Evolutionary conservation across 2,113 vertebrate genomes (phyloP), one percentile per base, ranked within the genome.

Genomic region (Pyxicephalus adspersus): DNA sequence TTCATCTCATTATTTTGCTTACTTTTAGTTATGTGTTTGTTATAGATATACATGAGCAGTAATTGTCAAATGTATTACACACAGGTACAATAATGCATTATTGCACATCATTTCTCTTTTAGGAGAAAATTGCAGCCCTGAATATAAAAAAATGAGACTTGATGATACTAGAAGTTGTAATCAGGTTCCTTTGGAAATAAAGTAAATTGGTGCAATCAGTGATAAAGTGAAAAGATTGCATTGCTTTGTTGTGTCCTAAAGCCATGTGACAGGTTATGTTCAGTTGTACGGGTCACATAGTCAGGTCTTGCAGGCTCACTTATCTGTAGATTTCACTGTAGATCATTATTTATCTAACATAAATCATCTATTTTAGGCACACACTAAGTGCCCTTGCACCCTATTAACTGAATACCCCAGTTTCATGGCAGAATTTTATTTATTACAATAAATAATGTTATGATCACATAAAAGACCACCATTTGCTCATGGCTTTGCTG

Each of bases 141-240:
- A 89, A 89, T 92, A 89, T 92, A 93, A 94, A 92, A 92, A 94
- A 93, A 92, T 93, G 91, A 92, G 90, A 88, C 88, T 90, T 91
- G 92, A 91, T 91, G 87, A 91, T 88, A 77, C 86, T 85, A 89
- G 57, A 83, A 90, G 86, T 90, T 86, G 89, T 90, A 91, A 92
- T 92, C 89, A 93, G 91, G 89, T 86, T 88, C 90, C 89, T 92
- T 90, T 89, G 90, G 91, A 87, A 92, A 87, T 83, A 84, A 86
- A 83, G 86, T 90, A 91, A 92, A 92, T 89, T 88, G 88, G 90
- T 88, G 88, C 88, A 91, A 91, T 92, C 91, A 92, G 89, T 77
- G 88, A 90, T 90, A 89, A 87, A 91, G 86, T 91, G 82, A 82
- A 90, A 86, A 92, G 88, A 92, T 92, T 87, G 86, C 85, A 83